Conservation (phyloP, 2,113 vertebrate genomes). For the Oxyruncus cristatus region DNA sequence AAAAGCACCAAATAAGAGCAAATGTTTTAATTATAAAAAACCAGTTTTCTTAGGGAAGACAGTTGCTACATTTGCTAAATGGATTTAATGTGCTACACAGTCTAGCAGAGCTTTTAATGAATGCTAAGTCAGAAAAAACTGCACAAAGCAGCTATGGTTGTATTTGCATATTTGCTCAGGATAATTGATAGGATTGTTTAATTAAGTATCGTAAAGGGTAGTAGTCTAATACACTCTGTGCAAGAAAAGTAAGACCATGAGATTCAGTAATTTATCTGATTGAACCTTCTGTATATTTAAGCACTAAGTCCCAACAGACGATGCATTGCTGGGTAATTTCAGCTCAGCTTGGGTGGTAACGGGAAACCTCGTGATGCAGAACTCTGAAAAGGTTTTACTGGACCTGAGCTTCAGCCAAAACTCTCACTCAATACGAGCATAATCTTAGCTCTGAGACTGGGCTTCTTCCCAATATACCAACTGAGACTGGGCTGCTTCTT, state of each 20-base stretch:
- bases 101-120: slow-evolving; percentile 62
- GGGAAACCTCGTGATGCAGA: neutral
- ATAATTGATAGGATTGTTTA: slow-evolving; percentile 77
- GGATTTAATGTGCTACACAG: slow-evolving; percentile 51
- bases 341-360: neutral
- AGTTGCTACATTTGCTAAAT: slow-evolving; percentile 61
- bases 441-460: neutral
- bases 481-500: too few relatives aligned
- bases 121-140: slow-evolving; percentile 59
- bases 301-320: slow-evolving; percentile 8
- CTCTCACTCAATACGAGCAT: neutral
- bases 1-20: slow-evolving; percentile 60
- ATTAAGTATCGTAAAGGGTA: slow-evolving; percentile 74
- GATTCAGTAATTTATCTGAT: slow-evolving; percentile 53
- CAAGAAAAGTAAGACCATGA: slow-evolving; percentile 53
- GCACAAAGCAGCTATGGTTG: slow-evolving; percentile 39
- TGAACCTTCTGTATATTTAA: slow-evolving; percentile 62
- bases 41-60: slow-evolving; percentile 60
- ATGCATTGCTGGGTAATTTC: neutral
- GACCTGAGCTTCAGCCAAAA: neutral
- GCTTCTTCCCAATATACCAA: too few relatives aligned
- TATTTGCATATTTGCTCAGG: slow-evolving; percentile 71
- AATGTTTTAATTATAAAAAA: slow-evolving; percentile 72
- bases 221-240: slow-evolving; percentile 47
- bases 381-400: neutral